A percentile compares a stretch with the other conserved stretches of the same genome.
These are phyloP conservation scores for Buceros bicornis DNA, from an alignment of 2,797 vertebrate genomes.

Conservation along the genomic window DNA sequence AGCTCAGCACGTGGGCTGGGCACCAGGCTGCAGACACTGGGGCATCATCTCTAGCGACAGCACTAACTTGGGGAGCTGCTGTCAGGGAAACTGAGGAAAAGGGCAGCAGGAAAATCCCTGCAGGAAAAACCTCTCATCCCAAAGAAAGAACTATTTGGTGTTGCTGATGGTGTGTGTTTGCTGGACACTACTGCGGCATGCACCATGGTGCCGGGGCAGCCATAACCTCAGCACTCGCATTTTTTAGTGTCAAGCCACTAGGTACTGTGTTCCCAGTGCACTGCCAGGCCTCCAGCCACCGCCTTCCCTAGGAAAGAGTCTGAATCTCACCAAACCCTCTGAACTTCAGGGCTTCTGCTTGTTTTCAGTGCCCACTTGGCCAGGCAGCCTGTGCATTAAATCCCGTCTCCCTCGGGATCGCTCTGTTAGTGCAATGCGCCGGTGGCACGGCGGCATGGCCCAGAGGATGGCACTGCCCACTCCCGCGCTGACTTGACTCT, in stretches of 20 bases:
- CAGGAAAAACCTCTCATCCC: not conserved
- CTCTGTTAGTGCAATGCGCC: not conserved
- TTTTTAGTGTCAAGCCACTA: not conserved
- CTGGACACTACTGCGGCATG: fast-evolving
- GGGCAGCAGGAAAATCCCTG: not conserved
- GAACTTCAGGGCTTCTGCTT: not conserved
- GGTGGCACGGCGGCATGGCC: not conserved
- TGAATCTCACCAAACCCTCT: not conserved
- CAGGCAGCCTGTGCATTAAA: not conserved
- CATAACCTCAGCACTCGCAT: not conserved
- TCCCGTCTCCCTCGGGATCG: not conserved
- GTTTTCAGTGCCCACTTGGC: not conserved
- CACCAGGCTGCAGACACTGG: not conserved
- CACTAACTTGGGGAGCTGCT: not conserved
- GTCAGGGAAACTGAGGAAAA: not conserved
- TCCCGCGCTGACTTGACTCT: not conserved
- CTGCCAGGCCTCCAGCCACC: not conserved
- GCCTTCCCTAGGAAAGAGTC: not conserved
- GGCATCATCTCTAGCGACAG: not conserved
- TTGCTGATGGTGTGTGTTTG: not conserved
- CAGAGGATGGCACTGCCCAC: not conserved
- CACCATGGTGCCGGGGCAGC: fast-evolving
- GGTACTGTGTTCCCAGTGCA: not conserved
- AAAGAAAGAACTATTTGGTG: not conserved
- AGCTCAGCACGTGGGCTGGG: not conserved